These are phyloP conservation scores for Hartigia nigra DNA, from an alignment of 2,888 invertebrate genomes.

Conservation along the genomic window DNA sequence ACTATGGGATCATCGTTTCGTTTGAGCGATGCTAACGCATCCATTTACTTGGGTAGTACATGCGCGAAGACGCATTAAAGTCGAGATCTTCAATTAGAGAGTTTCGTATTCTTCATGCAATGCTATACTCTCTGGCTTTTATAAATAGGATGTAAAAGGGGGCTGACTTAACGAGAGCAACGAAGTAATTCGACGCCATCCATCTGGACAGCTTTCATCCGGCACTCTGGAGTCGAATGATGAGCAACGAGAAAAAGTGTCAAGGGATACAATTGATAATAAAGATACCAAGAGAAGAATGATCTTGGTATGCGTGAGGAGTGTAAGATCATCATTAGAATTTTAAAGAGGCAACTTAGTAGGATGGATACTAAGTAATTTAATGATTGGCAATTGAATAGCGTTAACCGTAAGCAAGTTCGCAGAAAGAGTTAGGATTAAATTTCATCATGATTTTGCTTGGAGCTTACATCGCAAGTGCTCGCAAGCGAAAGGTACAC, in stretches of 20 bases:
- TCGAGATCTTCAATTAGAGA: not conserved
- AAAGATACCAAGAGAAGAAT: not conserved
- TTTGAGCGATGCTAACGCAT: not conserved
- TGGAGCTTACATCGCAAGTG: constrained; percentile 35
- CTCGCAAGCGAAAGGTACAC: constrained; percentile 30
- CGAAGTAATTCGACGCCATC: not conserved
- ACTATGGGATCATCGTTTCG: not conserved
- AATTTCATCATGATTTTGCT: not conserved
- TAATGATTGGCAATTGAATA: not conserved
- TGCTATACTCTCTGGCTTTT: not conserved
- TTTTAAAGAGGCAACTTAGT: not conserved
- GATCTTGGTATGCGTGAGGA: not conserved
- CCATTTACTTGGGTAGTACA: not conserved
- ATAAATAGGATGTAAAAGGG: not conserved
- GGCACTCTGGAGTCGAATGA: not conserved
- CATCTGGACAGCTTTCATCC: not conserved
- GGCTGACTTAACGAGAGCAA: not conserved
- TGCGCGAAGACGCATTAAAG: not conserved
- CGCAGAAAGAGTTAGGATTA: not conserved
- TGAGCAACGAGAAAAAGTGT: not conserved
- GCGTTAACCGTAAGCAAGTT: not conserved
- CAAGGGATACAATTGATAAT: not conserved
- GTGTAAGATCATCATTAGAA: not conserved
- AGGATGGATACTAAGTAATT: not conserved
- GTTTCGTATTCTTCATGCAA: not conserved